Percentiles rank a stretch among this genome's conserved stretches.
Conservation (phyloP, 2,113 vertebrate genomes). For the Mormyrus lacerda region DNA sequence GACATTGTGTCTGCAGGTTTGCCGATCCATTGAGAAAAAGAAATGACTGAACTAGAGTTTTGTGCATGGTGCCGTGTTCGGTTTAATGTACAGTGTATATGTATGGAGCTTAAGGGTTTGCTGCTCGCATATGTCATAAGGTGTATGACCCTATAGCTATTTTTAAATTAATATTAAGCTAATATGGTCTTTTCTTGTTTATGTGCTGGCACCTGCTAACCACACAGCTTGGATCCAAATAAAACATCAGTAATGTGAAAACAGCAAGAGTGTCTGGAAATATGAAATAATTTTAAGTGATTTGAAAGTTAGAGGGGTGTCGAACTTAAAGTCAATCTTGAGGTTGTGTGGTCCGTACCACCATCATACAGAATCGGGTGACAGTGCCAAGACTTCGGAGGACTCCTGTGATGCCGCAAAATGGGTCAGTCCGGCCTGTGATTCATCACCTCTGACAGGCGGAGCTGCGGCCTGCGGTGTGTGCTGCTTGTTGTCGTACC, state of each 20-base stretch:
- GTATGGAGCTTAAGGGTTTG: background rate
- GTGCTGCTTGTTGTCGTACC: background rate
- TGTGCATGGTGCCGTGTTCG: background rate
- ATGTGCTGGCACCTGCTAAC: background rate
- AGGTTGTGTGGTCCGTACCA: background rate
- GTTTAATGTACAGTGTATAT: background rate
- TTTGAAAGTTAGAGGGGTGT: background rate
- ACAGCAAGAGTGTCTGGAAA: background rate
- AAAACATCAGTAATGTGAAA: background rate
- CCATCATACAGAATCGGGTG: background rate
- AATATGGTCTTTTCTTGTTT: background rate
- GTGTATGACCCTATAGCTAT: background rate
- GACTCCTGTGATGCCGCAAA: background rate
- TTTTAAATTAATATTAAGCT: background rate
- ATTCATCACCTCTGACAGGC: slow-evolving; percentile 11
- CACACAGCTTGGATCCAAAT: background rate
- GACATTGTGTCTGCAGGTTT: background rate
- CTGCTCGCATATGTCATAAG: background rate
- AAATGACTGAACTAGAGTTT: background rate
- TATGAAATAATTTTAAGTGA: background rate
- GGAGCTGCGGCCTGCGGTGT: background rate
- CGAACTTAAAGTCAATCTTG: background rate
- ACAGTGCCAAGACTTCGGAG: background rate
- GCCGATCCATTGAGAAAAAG: background rate
- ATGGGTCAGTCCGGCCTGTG: background rate